phyloP scores from a whole-genome alignment of 2,797 vertebrate species.

The Tragelaphus eurycerus region DNA sequence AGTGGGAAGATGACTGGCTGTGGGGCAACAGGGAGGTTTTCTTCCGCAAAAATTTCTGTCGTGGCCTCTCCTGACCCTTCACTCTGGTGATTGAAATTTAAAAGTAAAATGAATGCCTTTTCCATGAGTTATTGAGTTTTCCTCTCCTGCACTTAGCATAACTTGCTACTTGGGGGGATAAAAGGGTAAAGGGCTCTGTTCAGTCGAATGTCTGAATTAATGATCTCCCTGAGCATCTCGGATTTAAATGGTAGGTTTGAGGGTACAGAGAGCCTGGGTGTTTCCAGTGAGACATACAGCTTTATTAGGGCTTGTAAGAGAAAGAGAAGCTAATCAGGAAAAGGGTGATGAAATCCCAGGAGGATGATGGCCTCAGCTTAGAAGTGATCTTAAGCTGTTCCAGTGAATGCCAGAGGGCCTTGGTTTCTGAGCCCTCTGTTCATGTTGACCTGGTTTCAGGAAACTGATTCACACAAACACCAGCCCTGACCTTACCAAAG shows the following conservation, averaged over 20 bases:
- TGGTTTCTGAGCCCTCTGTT: not conserved
- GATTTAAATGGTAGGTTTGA: not conserved
- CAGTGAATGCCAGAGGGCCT: not conserved
- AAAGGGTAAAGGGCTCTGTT: constrained; percentile 46
- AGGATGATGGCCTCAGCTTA: not conserved
- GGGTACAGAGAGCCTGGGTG: not conserved
- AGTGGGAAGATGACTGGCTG: constrained; percentile 9
- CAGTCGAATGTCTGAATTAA: constrained; percentile 46
- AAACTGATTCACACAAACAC: not conserved
- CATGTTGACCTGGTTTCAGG: not conserved
- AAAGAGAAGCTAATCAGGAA: not conserved
- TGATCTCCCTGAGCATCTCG: not conserved
- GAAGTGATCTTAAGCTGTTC: not conserved
- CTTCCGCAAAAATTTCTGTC: constrained; percentile 48
- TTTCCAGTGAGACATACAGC: not conserved
- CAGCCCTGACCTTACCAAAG: not conserved
- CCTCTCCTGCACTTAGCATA: constrained; percentile 1
- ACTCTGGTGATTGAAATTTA: constrained; percentile 49
- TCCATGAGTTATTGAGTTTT: constrained; percentile 50
- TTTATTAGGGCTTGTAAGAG: not conserved
- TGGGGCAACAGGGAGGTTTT: constrained; percentile 28
- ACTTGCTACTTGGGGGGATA: constrained; percentile 3
- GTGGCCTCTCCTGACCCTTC: constrained; percentile 60
- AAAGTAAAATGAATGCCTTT: constrained; percentile 66
- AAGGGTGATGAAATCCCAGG: not conserved